Base-by-base conservation (phyloP, 2,888 invertebrate genomes). In the Campopleginae sp. region DNA sequence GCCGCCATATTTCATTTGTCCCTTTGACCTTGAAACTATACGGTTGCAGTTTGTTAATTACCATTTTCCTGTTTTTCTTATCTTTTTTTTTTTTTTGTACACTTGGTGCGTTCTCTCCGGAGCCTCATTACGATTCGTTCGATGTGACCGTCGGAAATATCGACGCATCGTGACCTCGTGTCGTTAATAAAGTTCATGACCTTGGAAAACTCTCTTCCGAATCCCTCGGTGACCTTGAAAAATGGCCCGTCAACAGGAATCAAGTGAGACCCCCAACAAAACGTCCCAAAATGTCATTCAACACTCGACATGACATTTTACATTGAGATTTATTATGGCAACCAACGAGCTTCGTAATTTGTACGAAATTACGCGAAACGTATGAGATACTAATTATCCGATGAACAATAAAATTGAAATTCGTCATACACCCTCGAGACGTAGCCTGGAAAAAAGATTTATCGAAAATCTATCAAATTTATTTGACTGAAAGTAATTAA, bases 391-490 rank as follows among this genome's bases (percentile, higher is more conserved):
- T 58, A 14, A 58, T 58, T 27, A 27, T 58, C 27, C 70, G 82
- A 84, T 85, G 79, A 72, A 77, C 75, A 54, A 80, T 75, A 17
- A 51, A 76, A 58, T 46, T 12, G 0, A 33, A 38, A 42, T 14
- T 44, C 61, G 33, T 70, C 44, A 58, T 44, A 70, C 38, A 10
- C 61, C 72, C 68, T 66, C 70, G 71, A 81, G 65, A 79, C 77
- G 76, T 44, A 42, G 31, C 58, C n/a, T n/a, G n/a, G n/a, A n/a
- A n/a, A n/a, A n/a, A n/a, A n/a, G n/a, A n/a, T n/a, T n/a, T n/a
- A n/a, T n/a, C n/a, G n/a, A n/a, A n/a, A n/a, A n/a, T n/a, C n/a
- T n/a, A n/a, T n/a, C n/a, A n/a, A n/a, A n/a, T n/a, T n/a, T n/a
- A n/a, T n/a, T n/a, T n/a, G n/a, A n/a, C n/a, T n/a, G n/a, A n/a